A percentile compares a stretch with the other conserved stretches of the same genome.
These are phyloP conservation scores for Pammene fasciana DNA, from an alignment of 2,888 invertebrate species.

Conservation along the genomic window DNA sequence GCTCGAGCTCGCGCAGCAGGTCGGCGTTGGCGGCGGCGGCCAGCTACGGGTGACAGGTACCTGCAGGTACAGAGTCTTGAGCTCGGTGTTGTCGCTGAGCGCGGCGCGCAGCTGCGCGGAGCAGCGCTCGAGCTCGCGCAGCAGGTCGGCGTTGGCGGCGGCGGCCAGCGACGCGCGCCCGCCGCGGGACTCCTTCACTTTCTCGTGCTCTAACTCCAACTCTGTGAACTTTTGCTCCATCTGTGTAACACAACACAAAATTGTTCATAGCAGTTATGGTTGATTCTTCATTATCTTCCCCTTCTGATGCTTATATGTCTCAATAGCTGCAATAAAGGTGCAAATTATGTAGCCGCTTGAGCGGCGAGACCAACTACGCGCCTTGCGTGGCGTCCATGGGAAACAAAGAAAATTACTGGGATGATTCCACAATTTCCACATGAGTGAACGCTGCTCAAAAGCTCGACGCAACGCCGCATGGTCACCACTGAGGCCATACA, in stretches of 20 bases:
- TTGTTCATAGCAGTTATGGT: too few species aligned
- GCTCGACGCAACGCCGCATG: too few species aligned
- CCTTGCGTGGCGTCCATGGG: too few species aligned
- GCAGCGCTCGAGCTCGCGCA: constrained; percentile 79
- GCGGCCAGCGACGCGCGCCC: constrained; percentile 71
- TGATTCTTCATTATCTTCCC: neutral
- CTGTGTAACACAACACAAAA: constrained; percentile 49
- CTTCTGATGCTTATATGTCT: too few species aligned
- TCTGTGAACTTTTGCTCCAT: constrained; percentile 70
- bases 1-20: constrained; percentile 76
- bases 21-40: constrained; percentile 77
- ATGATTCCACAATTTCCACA: too few species aligned
- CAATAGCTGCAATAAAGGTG: too few species aligned
- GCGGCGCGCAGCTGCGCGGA: constrained; percentile 80
- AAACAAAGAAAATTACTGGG: too few species aligned
- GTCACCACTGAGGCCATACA: too few species aligned
- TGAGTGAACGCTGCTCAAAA: too few species aligned
- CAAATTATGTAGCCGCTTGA: too few species aligned
- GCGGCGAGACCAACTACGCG: too few species aligned
- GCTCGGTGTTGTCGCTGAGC: constrained; percentile 73
- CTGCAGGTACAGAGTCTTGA: constrained; percentile 80
- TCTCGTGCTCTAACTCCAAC: constrained; percentile 73
- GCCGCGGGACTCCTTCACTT: constrained; percentile 65
- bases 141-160: constrained; percentile 73
- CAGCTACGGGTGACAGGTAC: constrained; percentile 49